Evolutionary conservation across 2,113 vertebrate species (phyloP), one percentile per base, ranked within the genome.

Genomic region (Mixornis gularis): DNA sequence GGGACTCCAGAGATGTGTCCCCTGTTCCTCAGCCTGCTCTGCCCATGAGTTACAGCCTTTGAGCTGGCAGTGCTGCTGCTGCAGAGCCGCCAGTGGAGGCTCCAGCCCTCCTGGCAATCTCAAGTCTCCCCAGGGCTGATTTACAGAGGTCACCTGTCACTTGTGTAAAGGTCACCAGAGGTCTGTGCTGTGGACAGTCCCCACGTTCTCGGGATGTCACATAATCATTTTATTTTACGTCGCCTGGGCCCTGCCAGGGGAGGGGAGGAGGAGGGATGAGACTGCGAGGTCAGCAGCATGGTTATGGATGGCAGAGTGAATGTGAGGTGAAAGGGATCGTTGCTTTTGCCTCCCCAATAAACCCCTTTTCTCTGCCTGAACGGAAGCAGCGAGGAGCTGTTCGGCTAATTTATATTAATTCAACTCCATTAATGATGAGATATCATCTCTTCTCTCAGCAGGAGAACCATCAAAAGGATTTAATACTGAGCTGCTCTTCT

Each of bases 391-490:
- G 2, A 70, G 92, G 94, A 96, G 85, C 79, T 63, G 94, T 78
- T 96, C 6, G 12, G 74, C 96, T 97, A 97, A 98, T 98, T 98
- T 97, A 97, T 98, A 97, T 98, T 98, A 98, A 98, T 98, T 97
- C 96, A 98, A 96, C 95, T 90, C 96, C 96, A 97, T 98, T 98
- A 97, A 98, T 97, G 96, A 97, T 97, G 97, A 97, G 96, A 96
- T 97, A 98, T 97, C 56, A 85, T 95, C 89, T 97, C 91, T 95
- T 92, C 94, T 93, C 66, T 93, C 80, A 94, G 89, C 64, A 76
- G 94, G 90, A 96, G 74, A 81, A 95, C 93, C 96, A 93, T 96
- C 95, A 97, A 96, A 95, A 94, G 89, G 96, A 95, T 97, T 97
- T 97, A 96, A 96, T 91, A 87, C 92, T 72, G 78, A 86, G 43